A percentile compares a stretch with the other conserved stretches of the same genome.
phyloP scores from a whole-genome alignment of 2,113 vertebrate genomes.

The Antechinus stuartii region DNA sequence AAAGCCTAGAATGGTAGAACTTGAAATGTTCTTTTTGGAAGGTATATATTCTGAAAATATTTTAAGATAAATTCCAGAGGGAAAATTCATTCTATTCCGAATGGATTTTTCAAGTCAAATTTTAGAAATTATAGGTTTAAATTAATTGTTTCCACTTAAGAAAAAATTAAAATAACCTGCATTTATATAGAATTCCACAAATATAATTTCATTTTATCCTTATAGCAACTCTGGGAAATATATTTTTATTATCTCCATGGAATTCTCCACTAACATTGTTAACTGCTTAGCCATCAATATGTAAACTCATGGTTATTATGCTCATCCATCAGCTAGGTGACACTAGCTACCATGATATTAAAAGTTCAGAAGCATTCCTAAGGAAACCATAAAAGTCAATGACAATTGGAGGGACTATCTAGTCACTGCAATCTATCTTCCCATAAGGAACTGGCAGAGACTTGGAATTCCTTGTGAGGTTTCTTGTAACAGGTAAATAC shows the following conservation, averaged over 20 bases:
- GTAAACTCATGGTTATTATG: neutral
- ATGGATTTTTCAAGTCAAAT: slow-evolving; percentile 55
- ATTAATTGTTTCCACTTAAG: slow-evolving; percentile 53
- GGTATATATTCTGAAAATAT: slow-evolving; percentile 11
- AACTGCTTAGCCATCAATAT: neutral
- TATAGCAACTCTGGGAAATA: neutral
- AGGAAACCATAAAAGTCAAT: slow-evolving; percentile 20
- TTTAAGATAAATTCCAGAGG: slow-evolving; percentile 9
- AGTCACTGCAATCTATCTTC: slow-evolving; percentile 51
- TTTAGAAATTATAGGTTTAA: slow-evolving; percentile 48
- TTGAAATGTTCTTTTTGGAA: slow-evolving; percentile 23
- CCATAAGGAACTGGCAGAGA: slow-evolving; percentile 40
- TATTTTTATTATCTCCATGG: neutral
- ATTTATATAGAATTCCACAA: neutral
- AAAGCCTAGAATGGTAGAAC: neutral
- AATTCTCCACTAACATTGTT: neutral
- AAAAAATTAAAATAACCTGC: slow-evolving; percentile 12
- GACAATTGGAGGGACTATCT: slow-evolving; percentile 36
- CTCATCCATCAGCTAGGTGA: neutral
- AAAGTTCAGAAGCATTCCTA: slow-evolving; percentile 57
- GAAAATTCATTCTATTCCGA: neutral
- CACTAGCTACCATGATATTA: neutral
- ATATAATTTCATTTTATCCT: neutral
- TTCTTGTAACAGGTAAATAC: slow-evolving; percentile 42
- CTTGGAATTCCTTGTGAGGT: slow-evolving; percentile 23